These are phyloP conservation scores for Homarus americanus DNA, from an alignment of 1,140 invertebrate species.

Conservation along the genomic window DNA sequence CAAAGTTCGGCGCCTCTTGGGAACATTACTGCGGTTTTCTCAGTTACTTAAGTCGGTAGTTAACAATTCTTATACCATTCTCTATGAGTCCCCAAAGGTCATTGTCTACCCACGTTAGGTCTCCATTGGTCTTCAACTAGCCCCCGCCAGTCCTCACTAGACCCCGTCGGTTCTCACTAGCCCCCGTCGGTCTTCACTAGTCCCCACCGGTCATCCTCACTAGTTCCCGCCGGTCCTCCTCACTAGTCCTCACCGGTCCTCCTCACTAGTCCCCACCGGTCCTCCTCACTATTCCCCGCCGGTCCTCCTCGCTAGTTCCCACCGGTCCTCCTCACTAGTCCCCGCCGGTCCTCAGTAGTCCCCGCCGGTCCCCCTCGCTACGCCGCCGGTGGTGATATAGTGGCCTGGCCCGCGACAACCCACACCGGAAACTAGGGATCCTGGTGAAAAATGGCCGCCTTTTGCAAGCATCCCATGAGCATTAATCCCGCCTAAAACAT, in stretches of 20 bases:
- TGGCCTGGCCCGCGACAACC: slow-evolving; percentile 24
- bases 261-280: background rate
- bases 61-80: no score
- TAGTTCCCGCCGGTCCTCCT: background rate
- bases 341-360: background rate
- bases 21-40: no score
- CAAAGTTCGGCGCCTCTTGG: no score
- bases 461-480: slow-evolving; percentile 57
- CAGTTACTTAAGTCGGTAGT: no score
- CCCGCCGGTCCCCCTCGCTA: background rate
- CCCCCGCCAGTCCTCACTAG: background rate
- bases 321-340: background rate
- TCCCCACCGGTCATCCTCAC: background rate
- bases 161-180: background rate
- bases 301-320: background rate
- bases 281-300: background rate
- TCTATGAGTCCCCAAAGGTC: no score
- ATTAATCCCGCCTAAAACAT: slow-evolving; percentile 63
- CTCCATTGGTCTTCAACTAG: background rate
- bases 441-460: slow-evolving; percentile 52
- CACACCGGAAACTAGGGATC: slow-evolving; percentile 47
- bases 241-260: background rate
- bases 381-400: slow-evolving; percentile 9
- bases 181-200: background rate
- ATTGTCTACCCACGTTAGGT: no score